Evolutionary conservation across 1,140 invertebrate species (phyloP).

Genomic region (Scaptomyza graminum): DNA sequence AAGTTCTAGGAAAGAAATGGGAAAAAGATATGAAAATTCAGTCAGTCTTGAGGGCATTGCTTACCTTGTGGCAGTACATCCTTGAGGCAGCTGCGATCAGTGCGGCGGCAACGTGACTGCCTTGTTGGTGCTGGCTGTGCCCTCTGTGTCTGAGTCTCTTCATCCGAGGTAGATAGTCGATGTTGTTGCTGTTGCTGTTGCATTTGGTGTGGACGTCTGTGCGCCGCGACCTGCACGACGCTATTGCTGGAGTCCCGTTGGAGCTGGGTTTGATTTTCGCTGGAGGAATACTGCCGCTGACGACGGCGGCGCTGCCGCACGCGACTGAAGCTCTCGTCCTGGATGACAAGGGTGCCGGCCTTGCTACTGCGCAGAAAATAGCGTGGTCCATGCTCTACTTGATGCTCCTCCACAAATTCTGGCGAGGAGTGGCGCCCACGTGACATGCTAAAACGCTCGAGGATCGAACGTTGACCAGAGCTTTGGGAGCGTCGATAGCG

Average conservation of each 20-base stretch:
- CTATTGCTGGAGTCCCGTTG: neutral
- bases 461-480: constrained; percentile 54
- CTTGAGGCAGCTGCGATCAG: constrained; percentile 49
- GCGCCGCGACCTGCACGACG: constrained; percentile 58
- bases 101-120: constrained; percentile 43
- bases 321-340: constrained; percentile 84
- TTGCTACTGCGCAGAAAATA: constrained; percentile 84
- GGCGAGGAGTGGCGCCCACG: constrained; percentile 75
- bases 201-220: constrained; percentile 7
- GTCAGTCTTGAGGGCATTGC: neutral
- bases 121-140: neutral
- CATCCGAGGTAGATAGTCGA: constrained; percentile 56
- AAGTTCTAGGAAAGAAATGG: constrained; percentile 37
- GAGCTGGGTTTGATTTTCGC: constrained; percentile 55
- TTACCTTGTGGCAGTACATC: constrained; percentile 37
- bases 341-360: constrained; percentile 84
- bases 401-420: constrained; percentile 67
- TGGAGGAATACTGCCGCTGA: constrained; percentile 56
- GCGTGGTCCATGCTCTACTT: constrained; percentile 56
- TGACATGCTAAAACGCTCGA: constrained; percentile 74
- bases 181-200: constrained; percentile 8
- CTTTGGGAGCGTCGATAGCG: constrained; percentile 79
- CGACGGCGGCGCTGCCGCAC: constrained; percentile 66
- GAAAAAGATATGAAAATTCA: neutral
- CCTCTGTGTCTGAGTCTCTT: constrained; percentile 22